A percentile compares a stretch with the other conserved stretches of the same genome.
phyloP scores from a whole-genome alignment of 2,888 invertebrate genomes.

The Drosophila prolongata region DNA sequence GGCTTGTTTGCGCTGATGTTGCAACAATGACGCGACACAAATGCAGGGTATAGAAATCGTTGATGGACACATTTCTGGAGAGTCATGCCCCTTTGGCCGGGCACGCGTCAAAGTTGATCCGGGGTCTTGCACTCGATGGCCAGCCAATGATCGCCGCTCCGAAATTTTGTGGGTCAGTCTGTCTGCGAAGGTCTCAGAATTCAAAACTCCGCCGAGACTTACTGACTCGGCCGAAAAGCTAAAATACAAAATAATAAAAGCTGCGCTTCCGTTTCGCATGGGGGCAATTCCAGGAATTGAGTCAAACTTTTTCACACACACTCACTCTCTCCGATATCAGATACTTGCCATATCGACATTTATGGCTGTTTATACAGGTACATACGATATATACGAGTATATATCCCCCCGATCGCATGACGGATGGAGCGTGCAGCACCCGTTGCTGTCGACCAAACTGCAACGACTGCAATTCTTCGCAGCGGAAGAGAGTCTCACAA shows the following conservation, averaged over 20 bases:
- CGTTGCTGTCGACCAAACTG: conserved; percentile 56
- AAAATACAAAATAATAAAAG: conserved; percentile 39
- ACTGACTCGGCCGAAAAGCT: conserved; percentile 57
- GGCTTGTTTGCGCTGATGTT: conserved; percentile 62
- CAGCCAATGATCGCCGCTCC: not conserved
- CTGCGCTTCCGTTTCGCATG: conserved; percentile 51
- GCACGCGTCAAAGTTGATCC: conserved; percentile 72
- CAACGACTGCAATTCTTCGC: conserved; percentile 58
- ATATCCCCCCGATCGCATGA: conserved; percentile 31
- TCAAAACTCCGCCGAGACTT: conserved; percentile 27
- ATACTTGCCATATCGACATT: conserved; percentile 61
- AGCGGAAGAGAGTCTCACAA: conserved; percentile 56
- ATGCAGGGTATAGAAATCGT: conserved; percentile 53
- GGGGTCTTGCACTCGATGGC: conserved; percentile 34
- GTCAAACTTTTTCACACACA: conserved; percentile 69
- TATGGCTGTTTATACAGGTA: conserved; percentile 63
- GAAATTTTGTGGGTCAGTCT: conserved; percentile 28
- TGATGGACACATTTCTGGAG: conserved; percentile 40
- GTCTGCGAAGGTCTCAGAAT: conserved; percentile 24
- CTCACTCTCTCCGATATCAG: conserved; percentile 25
- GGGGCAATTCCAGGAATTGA: conserved; percentile 69
- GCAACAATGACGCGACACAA: conserved; percentile 80
- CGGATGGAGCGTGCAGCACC: conserved; percentile 67
- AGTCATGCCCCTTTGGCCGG: conserved; percentile 57
- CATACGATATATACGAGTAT: conserved; percentile 8